Base-by-base conservation (phyloP, 2,113 vertebrate species). In the Carassius carassius region DNA sequence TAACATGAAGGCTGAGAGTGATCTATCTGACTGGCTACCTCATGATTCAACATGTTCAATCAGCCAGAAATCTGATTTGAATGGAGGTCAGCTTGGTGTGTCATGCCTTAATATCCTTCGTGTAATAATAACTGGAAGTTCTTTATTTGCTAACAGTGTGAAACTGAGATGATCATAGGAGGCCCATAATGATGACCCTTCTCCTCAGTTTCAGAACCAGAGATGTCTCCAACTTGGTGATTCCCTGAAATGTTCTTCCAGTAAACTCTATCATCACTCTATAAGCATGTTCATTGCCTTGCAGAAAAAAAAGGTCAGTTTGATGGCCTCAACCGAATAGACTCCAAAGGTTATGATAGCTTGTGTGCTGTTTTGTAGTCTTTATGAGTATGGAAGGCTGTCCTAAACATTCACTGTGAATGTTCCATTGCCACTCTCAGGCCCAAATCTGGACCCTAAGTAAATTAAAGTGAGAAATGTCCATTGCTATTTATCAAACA, bases 391-490 rank as follows among this genome's bases (percentile, higher is more conserved):
- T 37, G 16, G 17, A 37, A 70, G 17, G 67, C 3, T 69, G 29
- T 35, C 3, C 29, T 19, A 35, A 69, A 69, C 3, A 3, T 70
- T 32, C 17, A 58, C 32, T 21, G 1, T 4, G 19, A 1, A 70
- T 17, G 19, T 8, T 37, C 17, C 17, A 70, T 21, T 70, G 32
- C 17, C 67, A 37, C 17, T 69, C 65, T 19, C 35, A 69, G 32
- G 8, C 35, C 65, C 16, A 37, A 37, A 69, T 69, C 16, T 69
- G 65, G 16, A 69, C 16, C 5, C 8, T 17, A 19, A 17, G 17
- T 32, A 37, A 70, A 70, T 37, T 70, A 70, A 70, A 37, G 67
- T 21, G 32, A 70, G 9, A 70, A 70, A 70, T 32, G 32, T 70
- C 17, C 67, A 70, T 70, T 37, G 8, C 32, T 70, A 37, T 11